These are phyloP conservation scores for Orchestia grillus DNA, from an alignment of 1,140 invertebrate species.

Conservation along the genomic window DNA sequence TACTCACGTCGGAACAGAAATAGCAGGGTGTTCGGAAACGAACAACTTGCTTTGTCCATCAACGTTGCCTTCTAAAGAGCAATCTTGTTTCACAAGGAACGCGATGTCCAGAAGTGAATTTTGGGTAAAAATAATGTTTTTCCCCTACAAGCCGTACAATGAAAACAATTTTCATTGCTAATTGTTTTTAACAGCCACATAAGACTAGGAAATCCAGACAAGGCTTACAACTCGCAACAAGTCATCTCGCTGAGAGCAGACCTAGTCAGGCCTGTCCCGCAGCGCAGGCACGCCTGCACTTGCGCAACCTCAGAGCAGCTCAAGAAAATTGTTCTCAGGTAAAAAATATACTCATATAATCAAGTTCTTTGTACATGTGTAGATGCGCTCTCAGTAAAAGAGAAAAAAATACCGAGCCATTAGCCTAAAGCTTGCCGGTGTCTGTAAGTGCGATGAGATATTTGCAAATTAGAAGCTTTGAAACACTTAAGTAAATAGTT, in stretches of 20 bases:
- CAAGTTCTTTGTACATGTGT: not conserved
- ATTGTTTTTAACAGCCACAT: too few relatives aligned
- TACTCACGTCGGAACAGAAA: too few relatives aligned
- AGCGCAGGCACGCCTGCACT: not conserved
- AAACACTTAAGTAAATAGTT: not conserved
- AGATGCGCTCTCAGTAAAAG: not conserved
- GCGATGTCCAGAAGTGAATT: too few relatives aligned
- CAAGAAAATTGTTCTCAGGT: not conserved
- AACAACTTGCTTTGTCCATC: too few relatives aligned
- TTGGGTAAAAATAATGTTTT: too few relatives aligned
- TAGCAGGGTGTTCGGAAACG: too few relatives aligned
- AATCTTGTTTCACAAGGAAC: too few relatives aligned
- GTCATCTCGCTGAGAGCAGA: not conserved
- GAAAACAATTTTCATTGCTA: too few relatives aligned
- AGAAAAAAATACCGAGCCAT: not conserved
- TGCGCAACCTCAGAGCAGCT: not conserved
- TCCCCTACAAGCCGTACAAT: too few relatives aligned
- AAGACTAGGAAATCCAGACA: too few relatives aligned
- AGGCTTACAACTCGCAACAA: not conserved
- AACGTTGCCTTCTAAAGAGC: too few relatives aligned
- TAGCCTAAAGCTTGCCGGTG: not conserved
- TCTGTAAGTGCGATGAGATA: not conserved
- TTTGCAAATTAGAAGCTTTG: too few relatives aligned
- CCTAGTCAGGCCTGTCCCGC: not conserved
- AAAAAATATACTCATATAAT: not conserved